Percentiles rank a stretch among this genome's conserved stretches.
These are phyloP conservation scores for Falco cherrug DNA, from an alignment of 2,797 vertebrate genomes.

Conservation along the genomic window DNA sequence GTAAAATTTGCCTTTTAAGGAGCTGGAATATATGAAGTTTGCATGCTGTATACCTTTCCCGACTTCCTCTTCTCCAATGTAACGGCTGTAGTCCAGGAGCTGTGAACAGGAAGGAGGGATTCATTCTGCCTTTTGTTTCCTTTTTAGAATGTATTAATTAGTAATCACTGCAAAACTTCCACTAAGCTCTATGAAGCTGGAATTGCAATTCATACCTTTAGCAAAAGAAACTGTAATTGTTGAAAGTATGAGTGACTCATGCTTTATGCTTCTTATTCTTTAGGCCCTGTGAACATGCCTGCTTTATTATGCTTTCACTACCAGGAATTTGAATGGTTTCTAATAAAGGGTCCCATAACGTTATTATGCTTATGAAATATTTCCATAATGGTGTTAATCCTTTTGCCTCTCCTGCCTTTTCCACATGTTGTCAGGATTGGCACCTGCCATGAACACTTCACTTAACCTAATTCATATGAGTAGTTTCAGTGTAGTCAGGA, in stretches of 20 bases:
- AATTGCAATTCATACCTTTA: neutral
- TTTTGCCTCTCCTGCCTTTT: constrained; percentile 18
- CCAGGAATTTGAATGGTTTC: neutral
- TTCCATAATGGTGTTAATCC: neutral
- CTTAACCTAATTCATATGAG: neutral
- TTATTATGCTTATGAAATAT: constrained; percentile 41
- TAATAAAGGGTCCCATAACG: constrained; percentile 27
- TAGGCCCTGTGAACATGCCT: neutral
- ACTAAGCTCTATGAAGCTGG: neutral
- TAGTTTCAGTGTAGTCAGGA: neutral
- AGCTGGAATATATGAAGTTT: neutral
- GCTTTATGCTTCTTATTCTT: neutral
- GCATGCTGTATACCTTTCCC: neutral
- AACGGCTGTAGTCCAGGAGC: neutral
- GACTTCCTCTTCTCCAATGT: neutral
- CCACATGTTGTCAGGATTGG: neutral
- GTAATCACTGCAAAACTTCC: neutral
- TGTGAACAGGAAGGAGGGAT: neutral
- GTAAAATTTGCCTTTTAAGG: neutral
- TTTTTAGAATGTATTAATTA: neutral
- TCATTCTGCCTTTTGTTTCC: neutral
- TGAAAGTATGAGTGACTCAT: neutral
- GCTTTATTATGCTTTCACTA: constrained; percentile 28
- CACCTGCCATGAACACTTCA: neutral
- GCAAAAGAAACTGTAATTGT: neutral